Evolutionary conservation across 2,797 vertebrate genomes (phyloP).

Genomic region (Cryptoblepharus egeriae): DNA sequence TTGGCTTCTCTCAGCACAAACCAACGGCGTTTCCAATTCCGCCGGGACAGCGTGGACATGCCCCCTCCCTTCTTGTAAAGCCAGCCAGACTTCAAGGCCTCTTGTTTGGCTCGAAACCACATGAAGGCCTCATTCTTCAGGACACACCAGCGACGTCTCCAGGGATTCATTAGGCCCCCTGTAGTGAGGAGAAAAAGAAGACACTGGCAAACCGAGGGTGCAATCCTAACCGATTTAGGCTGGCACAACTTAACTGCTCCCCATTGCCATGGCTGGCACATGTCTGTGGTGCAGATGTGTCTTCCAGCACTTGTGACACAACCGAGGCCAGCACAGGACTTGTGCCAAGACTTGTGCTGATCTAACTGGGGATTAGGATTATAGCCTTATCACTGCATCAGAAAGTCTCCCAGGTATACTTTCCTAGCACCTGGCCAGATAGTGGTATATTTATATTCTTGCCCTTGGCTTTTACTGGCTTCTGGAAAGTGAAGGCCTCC

Average conservation of each 20-base stretch:
- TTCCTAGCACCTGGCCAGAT: background rate
- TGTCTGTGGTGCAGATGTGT: too few species aligned
- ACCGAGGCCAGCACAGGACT: too few species aligned
- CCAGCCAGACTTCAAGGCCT: slow-evolving; percentile 91
- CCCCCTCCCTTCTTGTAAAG: slow-evolving; percentile 94
- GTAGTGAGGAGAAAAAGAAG: background rate
- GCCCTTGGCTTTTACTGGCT: background rate
- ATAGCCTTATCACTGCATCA: accelerated
- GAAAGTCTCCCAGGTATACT: accelerated
- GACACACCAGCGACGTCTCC: slow-evolving; percentile 93
- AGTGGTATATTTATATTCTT: background rate
- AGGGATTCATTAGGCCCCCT: slow-evolving; percentile 93
- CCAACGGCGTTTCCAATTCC: slow-evolving; percentile 96
- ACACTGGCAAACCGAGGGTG: slow-evolving; percentile 37
- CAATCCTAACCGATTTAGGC: too few species aligned
- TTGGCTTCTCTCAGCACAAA: slow-evolving; percentile 90
- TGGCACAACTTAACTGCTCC: too few species aligned
- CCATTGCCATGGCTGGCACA: too few species aligned
- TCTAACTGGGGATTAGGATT: too few species aligned
- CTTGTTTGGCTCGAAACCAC: slow-evolving; percentile 95
- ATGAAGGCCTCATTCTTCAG: slow-evolving; percentile 94
- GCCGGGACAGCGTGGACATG: slow-evolving; percentile 89
- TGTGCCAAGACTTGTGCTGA: too few species aligned
- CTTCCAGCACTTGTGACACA: too few species aligned
- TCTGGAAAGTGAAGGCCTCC: background rate